Evolutionary conservation across 2,888 invertebrate species (phyloP).

Genomic region (Drosophila mulleri): DNA sequence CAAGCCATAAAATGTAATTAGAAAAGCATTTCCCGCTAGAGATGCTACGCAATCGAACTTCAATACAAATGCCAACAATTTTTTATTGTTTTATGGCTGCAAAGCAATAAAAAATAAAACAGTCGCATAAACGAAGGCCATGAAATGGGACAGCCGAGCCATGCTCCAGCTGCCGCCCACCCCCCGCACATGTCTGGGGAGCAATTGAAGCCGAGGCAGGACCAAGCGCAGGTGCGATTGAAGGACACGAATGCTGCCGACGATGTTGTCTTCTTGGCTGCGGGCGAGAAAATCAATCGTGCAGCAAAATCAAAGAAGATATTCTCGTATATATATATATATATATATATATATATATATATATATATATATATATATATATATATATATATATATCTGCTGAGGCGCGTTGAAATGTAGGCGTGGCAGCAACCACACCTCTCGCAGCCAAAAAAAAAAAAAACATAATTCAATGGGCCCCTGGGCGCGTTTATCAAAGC

Average conservation of each 20-base stretch:
- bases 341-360: slow-evolving; percentile 10
- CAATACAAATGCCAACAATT: slow-evolving; percentile 57
- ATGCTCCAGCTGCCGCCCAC: not conserved
- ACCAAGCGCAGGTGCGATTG: slow-evolving; percentile 54
- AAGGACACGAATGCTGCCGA: slow-evolving; percentile 46
- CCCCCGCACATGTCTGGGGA: slow-evolving; percentile 44
- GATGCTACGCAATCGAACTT: slow-evolving; percentile 56
- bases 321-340: slow-evolving; percentile 17
- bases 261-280: slow-evolving; percentile 19
- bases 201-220: slow-evolving; percentile 52
- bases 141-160: slow-evolving; percentile 10
- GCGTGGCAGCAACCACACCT: slow-evolving; percentile 40
- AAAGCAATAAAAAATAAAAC: slow-evolving; percentile 37
- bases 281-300: slow-evolving; percentile 74
- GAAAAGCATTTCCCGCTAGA: slow-evolving; percentile 65
- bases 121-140: slow-evolving; percentile 52
- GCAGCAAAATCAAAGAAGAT: slow-evolving; percentile 70
- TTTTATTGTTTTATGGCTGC: slow-evolving; percentile 74
- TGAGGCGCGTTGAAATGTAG: slow-evolving; percentile 61
- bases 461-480: slow-evolving; percentile 48
- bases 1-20: slow-evolving; percentile 76
- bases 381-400: slow-evolving; percentile 27
- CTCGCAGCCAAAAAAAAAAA: slow-evolving; percentile 28
- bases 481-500: slow-evolving; percentile 72
- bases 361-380: slow-evolving; percentile 28